Evolutionary conservation across 2,113 vertebrate species (phyloP).

Genomic region (Pionites leucogaster): DNA sequence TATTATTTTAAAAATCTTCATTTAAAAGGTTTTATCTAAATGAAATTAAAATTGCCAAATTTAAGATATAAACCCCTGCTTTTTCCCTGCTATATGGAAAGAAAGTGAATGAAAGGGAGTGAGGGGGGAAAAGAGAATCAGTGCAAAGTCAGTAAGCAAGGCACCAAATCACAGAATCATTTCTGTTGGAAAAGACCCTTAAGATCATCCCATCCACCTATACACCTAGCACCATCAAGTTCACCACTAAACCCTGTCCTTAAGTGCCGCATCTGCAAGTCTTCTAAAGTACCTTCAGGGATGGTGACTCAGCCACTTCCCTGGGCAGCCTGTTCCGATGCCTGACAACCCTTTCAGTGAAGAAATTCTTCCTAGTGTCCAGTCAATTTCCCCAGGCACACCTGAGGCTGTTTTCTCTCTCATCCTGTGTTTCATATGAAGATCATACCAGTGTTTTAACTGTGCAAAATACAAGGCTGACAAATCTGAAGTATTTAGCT

Average conservation of each 20-base stretch:
- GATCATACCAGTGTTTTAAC: background rate
- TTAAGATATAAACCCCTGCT: background rate
- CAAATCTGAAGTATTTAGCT: background rate
- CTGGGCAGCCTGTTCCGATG: background rate
- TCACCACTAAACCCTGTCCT: background rate
- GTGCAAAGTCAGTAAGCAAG: background rate
- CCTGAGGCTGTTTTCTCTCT: background rate
- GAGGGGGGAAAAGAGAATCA: background rate
- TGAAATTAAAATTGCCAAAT: background rate
- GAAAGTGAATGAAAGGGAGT: background rate
- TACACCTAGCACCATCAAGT: background rate
- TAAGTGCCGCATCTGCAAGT: rapidly evolving
- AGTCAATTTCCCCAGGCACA: background rate
- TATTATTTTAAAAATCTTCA: background rate
- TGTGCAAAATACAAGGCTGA: background rate
- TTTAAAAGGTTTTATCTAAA: background rate
- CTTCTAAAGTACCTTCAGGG: background rate
- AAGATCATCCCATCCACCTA: background rate
- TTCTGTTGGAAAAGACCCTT: background rate
- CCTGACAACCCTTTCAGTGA: background rate
- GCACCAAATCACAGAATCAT: background rate
- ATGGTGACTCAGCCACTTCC: background rate
- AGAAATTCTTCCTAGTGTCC: background rate
- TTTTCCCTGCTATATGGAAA: background rate
- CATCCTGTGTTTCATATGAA: background rate